Conservation (phyloP, 2,113 vertebrate species). For the Atractosteus spatula region DNA sequence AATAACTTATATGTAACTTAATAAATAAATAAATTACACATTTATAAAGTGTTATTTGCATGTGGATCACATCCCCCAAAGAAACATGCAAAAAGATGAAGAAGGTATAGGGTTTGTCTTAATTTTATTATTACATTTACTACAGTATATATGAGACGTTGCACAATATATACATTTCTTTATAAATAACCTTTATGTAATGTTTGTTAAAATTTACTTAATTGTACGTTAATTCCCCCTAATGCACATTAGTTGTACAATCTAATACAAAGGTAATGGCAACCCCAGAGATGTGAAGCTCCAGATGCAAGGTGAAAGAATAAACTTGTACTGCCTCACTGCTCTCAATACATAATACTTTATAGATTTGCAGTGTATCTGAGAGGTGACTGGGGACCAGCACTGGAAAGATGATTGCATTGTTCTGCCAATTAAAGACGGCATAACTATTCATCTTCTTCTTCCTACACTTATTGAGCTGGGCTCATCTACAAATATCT, state of each 20-base stretch:
- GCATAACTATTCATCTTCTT: slow-evolving; percentile 39
- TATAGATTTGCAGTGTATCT: slow-evolving; percentile 13
- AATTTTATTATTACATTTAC: too few relatives aligned
- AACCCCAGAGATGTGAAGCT: not conserved
- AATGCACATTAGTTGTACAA: slow-evolving; percentile 2
- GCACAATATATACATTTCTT: not conserved
- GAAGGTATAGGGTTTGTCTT: too few relatives aligned
- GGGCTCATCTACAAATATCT: slow-evolving; percentile 55
- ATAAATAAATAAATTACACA: too few relatives aligned
- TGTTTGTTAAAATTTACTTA: not conserved
- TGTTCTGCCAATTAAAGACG: slow-evolving; percentile 38
- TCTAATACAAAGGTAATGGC: slow-evolving; percentile 12
- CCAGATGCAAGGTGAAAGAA: slow-evolving; percentile 17
- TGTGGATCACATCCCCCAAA: too few relatives aligned
- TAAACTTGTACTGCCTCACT: not conserved
- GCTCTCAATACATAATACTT: slow-evolving; percentile 8
- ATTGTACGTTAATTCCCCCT: not conserved
- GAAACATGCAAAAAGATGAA: too few relatives aligned
- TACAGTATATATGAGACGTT: too few relatives aligned
- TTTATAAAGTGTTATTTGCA: too few relatives aligned
- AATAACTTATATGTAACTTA: too few relatives aligned
- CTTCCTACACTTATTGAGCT: slow-evolving; percentile 47
- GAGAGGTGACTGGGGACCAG: slow-evolving; percentile 10
- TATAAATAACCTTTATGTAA: not conserved
- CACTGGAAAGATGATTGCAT: slow-evolving; percentile 27